phyloP scores from a whole-genome alignment of 1,140 invertebrate species.

The Drosophila nannoptera region DNA sequence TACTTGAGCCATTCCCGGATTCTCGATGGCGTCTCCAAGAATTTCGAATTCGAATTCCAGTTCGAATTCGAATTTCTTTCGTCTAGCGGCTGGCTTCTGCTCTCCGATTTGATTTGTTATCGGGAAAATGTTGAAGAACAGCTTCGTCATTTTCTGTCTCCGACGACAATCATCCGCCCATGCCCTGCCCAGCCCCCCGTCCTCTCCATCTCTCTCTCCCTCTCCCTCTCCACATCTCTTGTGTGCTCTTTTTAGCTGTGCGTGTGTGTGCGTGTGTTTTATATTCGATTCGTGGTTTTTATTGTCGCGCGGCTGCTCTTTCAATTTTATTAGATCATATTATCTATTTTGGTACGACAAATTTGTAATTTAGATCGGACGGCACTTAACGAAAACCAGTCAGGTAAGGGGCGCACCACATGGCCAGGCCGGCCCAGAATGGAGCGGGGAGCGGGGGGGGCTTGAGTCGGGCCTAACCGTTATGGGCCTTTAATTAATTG shows the following conservation, averaged over 20 bases:
- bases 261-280: no score
- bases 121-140: slow-evolving; percentile 33
- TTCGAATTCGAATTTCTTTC: slow-evolving; percentile 1
- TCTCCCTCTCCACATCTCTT: slow-evolving; percentile 2
- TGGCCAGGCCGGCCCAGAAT: background rate
- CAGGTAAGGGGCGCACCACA: background rate
- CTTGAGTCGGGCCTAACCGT: slow-evolving; percentile 38
- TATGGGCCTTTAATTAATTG: slow-evolving; percentile 75
- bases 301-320: slow-evolving; percentile 69
- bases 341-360: slow-evolving; percentile 72
- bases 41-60: background rate
- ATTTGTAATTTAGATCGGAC: slow-evolving; percentile 71
- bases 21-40: background rate
- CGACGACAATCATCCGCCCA: no score
- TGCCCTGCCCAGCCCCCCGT: background rate
- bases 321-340: slow-evolving; percentile 76
- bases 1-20: background rate
- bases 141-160: slow-evolving; percentile 22
- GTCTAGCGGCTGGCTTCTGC: slow-evolving; percentile 1
- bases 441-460: background rate
- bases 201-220: background rate
- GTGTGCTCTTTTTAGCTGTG: no score
- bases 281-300: slow-evolving; percentile 48
- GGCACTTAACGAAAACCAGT: slow-evolving; percentile 20
- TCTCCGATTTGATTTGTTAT: slow-evolving; percentile 38